Base-by-base conservation (phyloP, 2,888 invertebrate genomes). In the Thecophora atra region DNA sequence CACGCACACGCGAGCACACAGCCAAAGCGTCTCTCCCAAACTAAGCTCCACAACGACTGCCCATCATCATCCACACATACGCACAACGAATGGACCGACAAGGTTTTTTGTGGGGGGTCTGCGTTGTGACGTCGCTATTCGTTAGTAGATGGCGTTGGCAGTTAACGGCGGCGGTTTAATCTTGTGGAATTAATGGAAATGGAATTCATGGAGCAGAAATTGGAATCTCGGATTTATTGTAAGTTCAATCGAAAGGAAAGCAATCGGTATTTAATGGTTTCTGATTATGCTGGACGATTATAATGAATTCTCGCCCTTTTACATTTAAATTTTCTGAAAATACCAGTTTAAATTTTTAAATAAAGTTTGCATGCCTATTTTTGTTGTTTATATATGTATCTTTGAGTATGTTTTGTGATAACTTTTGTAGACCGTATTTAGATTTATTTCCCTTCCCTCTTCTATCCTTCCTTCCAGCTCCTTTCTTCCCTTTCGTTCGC, bases 121-220 rank as follows among this genome's bases (percentile, higher is more conserved):
- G 71, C 51, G n/a, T 28, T 76, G 73, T 76, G 77, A 77, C 81
- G 79, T 75, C 73, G 75, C 81, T 80, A 84, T 76, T 80, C 79
- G 76, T 81, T 80, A 79, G 81, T 81, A 78, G 82, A 83, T 82
- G 86, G 84, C 84, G 85, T 82, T 82, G 79, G 78, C 74, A 76
- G 56, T 15, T 15, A 44, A 56, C 77, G 78, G 77, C 77, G 76
- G 77, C 78, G 78, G 84, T 82, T 86, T 84, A 86, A 86, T 86
- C 82, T 84, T 82, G 84, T 84, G 86, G 86, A 86, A 86, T 83
- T 86, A 86, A 86, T 86, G 84, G 85, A 84, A 84, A 81, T 82
- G 82, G 81, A 85, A 84, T 86, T 85, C 83, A 86, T 86, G 86
- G 82, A 80, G 83, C 84, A 84, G 85, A 85, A 86, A 86, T 72